phyloP scores from a whole-genome alignment of 2,113 vertebrate genomes.

The Callaeas wilsoni region DNA sequence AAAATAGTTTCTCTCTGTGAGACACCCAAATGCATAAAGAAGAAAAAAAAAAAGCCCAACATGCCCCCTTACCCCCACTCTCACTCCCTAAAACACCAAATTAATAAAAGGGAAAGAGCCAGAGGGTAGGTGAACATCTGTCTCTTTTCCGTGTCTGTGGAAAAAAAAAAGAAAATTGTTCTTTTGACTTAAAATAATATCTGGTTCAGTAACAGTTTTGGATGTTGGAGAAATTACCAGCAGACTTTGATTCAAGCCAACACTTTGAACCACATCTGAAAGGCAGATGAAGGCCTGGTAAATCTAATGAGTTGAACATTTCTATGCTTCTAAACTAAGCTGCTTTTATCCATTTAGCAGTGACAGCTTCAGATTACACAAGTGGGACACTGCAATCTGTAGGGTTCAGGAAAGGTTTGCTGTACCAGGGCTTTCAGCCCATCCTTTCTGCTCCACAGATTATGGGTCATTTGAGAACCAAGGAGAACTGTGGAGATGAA shows the following conservation, averaged over 20 bases:
- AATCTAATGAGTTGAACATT: neutral
- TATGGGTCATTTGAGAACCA: neutral
- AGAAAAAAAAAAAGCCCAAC: neutral
- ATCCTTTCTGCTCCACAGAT: neutral
- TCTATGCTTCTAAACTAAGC: neutral
- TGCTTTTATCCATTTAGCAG: neutral
- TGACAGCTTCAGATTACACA: neutral
- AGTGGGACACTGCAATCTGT: neutral
- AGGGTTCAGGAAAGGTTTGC: neutral
- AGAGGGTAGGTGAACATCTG: neutral
- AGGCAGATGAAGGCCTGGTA: neutral
- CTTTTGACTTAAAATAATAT: neutral
- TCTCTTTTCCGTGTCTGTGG: neutral
- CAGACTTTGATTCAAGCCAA: neutral
- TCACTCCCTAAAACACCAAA: neutral
- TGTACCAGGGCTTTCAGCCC: neutral
- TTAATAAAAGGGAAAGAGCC: neutral
- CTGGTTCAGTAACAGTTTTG: neutral
- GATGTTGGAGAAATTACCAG: neutral
- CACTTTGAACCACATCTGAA: neutral
- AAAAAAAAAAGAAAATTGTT: neutral
- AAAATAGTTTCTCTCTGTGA: neutral
- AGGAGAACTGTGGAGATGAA: neutral
- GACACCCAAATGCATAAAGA: neutral
- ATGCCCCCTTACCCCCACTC: accelerated